Conservation (phyloP, 2,797 vertebrate genomes). For the Sebastes oblongus region DNA sequence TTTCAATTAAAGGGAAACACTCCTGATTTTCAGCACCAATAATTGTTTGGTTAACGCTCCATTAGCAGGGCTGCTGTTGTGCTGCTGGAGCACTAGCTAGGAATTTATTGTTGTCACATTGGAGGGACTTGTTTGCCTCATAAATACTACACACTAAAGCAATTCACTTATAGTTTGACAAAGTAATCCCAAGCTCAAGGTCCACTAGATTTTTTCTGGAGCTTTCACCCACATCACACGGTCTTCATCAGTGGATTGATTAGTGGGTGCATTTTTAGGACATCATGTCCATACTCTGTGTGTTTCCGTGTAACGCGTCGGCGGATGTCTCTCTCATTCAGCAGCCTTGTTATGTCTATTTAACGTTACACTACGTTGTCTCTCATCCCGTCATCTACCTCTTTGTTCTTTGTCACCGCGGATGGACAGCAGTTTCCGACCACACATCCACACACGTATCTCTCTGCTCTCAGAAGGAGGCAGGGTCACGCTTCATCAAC, state of each 20-base stretch:
- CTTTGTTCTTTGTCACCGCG: too few species aligned
- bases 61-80: constrained; percentile 1
- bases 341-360: too few species aligned
- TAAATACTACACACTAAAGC: not conserved
- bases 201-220: not conserved
- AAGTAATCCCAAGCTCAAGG: not conserved
- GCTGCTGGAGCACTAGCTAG: not conserved
- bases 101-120: not conserved
- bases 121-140: not conserved
- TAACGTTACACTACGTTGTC: too few species aligned
- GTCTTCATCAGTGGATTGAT: too few species aligned
- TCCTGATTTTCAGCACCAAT: constrained; percentile 18
- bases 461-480: too few species aligned
- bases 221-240: not conserved
- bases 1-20: constrained; percentile 42
- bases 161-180: not conserved
- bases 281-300: too few species aligned
- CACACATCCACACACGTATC: too few species aligned
- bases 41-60: constrained; percentile 17
- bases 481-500: too few species aligned
- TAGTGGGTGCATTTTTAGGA: not conserved
- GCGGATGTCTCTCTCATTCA: too few species aligned
- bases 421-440: too few species aligned
- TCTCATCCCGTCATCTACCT: too few species aligned
- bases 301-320: too few species aligned